Conservation (phyloP, 2,888 invertebrate genomes). For the Callinectes sapidus region DNA sequence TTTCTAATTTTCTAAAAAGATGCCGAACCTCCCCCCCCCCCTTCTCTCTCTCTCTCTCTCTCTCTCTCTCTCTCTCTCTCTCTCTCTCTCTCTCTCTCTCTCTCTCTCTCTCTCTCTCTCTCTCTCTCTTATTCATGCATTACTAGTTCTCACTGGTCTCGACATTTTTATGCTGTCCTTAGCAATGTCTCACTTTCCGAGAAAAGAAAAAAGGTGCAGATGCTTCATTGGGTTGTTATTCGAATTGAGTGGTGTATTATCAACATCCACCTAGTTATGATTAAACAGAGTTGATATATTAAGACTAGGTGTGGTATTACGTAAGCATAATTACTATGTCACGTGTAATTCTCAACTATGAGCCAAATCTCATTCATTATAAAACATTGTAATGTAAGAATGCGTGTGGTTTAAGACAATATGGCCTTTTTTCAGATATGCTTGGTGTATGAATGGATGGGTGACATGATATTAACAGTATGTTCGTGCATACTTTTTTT, state of each 20-base stretch:
- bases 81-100: not conserved
- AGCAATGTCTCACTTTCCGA: not conserved
- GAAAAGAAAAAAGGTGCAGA: not conserved
- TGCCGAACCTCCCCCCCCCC: too few relatives aligned
- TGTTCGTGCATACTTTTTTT: too few relatives aligned
- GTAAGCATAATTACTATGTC: too few relatives aligned
- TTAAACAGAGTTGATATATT: not conserved
- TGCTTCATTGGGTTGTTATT: not conserved
- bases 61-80: conserved; percentile 24
- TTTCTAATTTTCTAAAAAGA: conserved; percentile 18
- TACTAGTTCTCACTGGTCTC: not conserved
- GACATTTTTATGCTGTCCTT: not conserved
- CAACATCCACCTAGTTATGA: not conserved
- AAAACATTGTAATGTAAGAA: not conserved
- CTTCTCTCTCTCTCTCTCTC: not conserved
- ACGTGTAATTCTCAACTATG: too few relatives aligned
- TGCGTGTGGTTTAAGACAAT: not conserved
- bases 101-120: not conserved
- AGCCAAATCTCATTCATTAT: not conserved
- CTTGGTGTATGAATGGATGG: not conserved
- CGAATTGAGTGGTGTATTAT: not conserved
- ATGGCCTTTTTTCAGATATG: not conserved
- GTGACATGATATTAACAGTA: not conserved
- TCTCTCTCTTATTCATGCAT: not conserved
- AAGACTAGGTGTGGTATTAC: too few relatives aligned